These are phyloP conservation scores for Himalopsyche anomala DNA, from an alignment of 2,888 invertebrate species.

Conservation along the genomic window DNA sequence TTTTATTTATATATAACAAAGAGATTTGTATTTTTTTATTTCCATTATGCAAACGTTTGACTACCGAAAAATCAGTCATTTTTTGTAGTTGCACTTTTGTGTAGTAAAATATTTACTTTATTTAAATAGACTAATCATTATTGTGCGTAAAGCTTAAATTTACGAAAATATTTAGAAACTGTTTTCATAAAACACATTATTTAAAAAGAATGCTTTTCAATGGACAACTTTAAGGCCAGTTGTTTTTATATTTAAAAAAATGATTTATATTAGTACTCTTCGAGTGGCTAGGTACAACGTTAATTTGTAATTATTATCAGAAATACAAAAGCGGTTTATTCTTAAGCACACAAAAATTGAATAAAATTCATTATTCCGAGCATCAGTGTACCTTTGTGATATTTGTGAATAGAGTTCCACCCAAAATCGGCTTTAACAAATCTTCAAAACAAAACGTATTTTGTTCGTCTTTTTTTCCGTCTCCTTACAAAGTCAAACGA, in stretches of 20 bases:
- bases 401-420: conserved; percentile 16
- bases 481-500: neutral
- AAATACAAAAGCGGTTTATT: neutral
- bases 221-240: neutral
- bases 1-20: too few species aligned
- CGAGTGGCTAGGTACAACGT: too few species aligned
- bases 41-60: too few species aligned
- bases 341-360: neutral
- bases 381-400: conserved; percentile 11
- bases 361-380: conserved; percentile 15
- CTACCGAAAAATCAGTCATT: too few species aligned
- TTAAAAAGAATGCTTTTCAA: too few species aligned
- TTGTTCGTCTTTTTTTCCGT: neutral
- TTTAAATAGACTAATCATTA: too few species aligned
- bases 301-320: neutral
- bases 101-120: too few species aligned
- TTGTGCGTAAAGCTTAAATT: too few species aligned
- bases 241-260: neutral
- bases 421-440: conserved; percentile 19
- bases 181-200: too few species aligned
- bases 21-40: too few species aligned
- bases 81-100: too few species aligned
- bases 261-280: neutral
- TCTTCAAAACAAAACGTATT: conserved; percentile 22
- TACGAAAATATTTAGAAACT: too few species aligned